Percentiles rank a stretch among this genome's conserved stretches.
These are phyloP conservation scores for Hydra vulgaris DNA, from an alignment of 30 jellyfish, hydroid and myxozoan genomes.

Conservation along the genomic window DNA sequence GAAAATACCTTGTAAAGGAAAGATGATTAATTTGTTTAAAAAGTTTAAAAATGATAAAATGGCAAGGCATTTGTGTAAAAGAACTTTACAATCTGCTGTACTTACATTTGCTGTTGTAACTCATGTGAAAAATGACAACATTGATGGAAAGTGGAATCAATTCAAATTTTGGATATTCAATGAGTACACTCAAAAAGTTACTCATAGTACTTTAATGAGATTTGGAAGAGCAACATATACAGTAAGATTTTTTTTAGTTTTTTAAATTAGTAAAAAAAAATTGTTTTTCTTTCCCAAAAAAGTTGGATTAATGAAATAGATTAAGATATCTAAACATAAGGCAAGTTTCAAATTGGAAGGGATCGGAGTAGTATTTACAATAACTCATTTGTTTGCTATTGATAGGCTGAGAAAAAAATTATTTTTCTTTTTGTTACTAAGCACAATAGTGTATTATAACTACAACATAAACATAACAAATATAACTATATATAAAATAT, in stretches of 20 bases:
- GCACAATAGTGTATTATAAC: too few relatives aligned
- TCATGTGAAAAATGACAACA: not conserved
- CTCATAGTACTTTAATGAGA: constrained; percentile 50
- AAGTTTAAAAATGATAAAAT: not conserved
- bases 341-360: too few relatives aligned
- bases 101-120: not conserved
- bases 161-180: not conserved
- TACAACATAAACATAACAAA: too few relatives aligned
- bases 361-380: too few relatives aligned
- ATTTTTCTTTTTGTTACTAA: too few relatives aligned
- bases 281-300: too few relatives aligned
- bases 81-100: not conserved
- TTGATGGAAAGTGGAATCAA: not conserved
- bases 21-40: not conserved
- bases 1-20: not conserved
- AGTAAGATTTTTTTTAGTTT: constrained; percentile 23
- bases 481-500: too few relatives aligned
- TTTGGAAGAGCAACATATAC: constrained; percentile 82
- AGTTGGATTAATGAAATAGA: too few relatives aligned
- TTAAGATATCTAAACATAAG: too few relatives aligned
- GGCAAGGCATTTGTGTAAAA: not conserved
- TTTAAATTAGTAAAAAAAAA: not conserved
- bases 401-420: too few relatives aligned
- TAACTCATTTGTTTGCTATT: too few relatives aligned
- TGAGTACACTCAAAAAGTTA: constrained; percentile 25